These are phyloP conservation scores for Sebastes hubbsi DNA, from an alignment of 2,797 vertebrate species.

Conservation along the genomic window DNA sequence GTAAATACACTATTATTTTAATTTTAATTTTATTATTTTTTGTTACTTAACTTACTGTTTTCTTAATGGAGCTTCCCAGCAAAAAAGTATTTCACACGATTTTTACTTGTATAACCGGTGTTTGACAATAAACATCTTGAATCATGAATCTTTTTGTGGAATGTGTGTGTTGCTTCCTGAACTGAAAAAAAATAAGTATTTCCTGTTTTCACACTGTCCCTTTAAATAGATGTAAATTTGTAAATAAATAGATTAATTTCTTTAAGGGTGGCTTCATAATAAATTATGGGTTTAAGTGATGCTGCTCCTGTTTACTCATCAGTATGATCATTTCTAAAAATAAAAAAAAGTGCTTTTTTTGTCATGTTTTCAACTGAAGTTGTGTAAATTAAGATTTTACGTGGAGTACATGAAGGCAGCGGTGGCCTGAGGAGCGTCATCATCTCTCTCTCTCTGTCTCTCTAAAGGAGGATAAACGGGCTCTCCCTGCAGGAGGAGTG, in stretches of 20 bases:
- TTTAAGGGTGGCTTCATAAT: not conserved
- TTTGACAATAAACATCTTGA: too few relatives aligned
- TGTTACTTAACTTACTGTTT: too few relatives aligned
- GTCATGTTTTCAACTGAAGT: not conserved
- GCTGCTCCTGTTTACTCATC: not conserved
- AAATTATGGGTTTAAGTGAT: not conserved
- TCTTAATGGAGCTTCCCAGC: too few relatives aligned
- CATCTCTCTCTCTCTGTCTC: not conserved
- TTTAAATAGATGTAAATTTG: not conserved
- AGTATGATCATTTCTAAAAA: not conserved
- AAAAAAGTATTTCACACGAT: too few relatives aligned
- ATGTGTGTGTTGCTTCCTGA: not conserved
- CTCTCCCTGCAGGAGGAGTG: slow-evolving; percentile 54
- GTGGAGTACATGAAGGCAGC: slow-evolving; percentile 25
- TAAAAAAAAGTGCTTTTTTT: not conserved
- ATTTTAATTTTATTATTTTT: too few relatives aligned
- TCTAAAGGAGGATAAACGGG: not conserved
- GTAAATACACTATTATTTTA: too few relatives aligned
- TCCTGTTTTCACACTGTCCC: not conserved
- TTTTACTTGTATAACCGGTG: too few relatives aligned
- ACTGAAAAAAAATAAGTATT: too few relatives aligned
- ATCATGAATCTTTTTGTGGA: not conserved
- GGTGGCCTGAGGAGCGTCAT: not conserved
- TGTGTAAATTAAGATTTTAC: not conserved
- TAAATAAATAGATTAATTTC: not conserved